Evolutionary conservation across 2,113 vertebrate genomes (phyloP), one percentile per base, ranked within the genome.

Genomic region (Archilochus colubris): DNA sequence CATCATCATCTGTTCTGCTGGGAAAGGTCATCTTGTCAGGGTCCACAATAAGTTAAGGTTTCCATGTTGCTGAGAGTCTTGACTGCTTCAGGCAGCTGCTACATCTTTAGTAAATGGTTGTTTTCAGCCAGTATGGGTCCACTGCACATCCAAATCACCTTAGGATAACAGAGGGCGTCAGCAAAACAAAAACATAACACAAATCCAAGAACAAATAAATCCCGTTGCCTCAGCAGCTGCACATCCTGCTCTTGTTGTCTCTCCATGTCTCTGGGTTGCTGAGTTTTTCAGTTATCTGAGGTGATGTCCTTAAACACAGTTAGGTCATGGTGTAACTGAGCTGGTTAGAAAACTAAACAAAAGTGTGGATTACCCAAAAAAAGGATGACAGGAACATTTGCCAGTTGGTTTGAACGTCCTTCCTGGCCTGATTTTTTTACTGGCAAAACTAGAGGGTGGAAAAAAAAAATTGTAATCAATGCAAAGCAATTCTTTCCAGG

Each of bases 71-170:
- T 83, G 7, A 16, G 23, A 31, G 36, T 20, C 27, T 33, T 40
- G 21, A 22, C 36, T 92, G 59, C n/a, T 86, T 13, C 82, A 86
- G 50, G 20, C 22, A 16, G 14, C 38, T 36, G 27, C 22, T 18
- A 0, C 1, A 0, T 43, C 61, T 82, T 30, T 16, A 10, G 30
- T 33, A 23, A 55, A 10, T 5, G 31, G 8, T 15, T 62, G 22
- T 2, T 79, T 53, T 13, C 24, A 31, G 23, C 40, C 46, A 13
- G 0, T 0, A 1, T 1, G n/a, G 5, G 30, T 2, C 36, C 75
- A 31, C 28, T 57, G 30, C 33, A 33, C 33, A 40, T 40, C 40
- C 40, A 40, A 40, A 40, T 40, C 11, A 40, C 40, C 40, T 12
- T 40, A 40, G 40, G 40, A 40, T 40, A 12, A 40, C 40, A 40